Evolutionary conservation across 2,797 vertebrate species (phyloP).

Genomic region (Gymnoscopelus braueri): DNA sequence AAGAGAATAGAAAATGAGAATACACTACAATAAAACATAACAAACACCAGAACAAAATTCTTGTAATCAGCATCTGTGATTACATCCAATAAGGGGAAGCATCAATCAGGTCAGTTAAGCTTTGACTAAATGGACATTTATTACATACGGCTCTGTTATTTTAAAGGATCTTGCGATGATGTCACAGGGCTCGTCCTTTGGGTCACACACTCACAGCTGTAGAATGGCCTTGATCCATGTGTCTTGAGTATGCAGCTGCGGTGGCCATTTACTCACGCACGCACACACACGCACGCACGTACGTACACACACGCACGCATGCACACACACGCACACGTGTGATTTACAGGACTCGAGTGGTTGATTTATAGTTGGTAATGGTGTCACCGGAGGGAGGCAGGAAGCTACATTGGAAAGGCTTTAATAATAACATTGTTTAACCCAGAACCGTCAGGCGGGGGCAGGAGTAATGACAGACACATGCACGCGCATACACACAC

Average conservation of each 20-base stretch:
- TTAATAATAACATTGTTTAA: constrained; percentile 83
- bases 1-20: too few relatives aligned
- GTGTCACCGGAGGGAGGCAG: constrained; percentile 64
- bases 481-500: neutral
- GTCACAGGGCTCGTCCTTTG: constrained; percentile 28
- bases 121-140: too few relatives aligned
- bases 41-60: too few relatives aligned
- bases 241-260: constrained; percentile 54
- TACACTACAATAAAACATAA: too few relatives aligned
- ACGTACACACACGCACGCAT: constrained; percentile 20
- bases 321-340: constrained; percentile 32
- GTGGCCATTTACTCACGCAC: constrained; percentile 16
- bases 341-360: constrained; percentile 70
- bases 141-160: too few relatives aligned
- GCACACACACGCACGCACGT: constrained; percentile 6
- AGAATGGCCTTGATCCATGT: constrained; percentile 36
- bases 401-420: constrained; percentile 68
- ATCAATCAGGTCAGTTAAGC: too few relatives aligned
- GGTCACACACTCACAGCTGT: constrained; percentile 49
- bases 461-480: constrained; percentile 65
- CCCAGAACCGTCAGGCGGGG: constrained; percentile 77
- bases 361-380: constrained; percentile 79
- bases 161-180: constrained; percentile 14
- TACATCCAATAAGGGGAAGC: too few relatives aligned
- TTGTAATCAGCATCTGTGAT: too few relatives aligned